Evolutionary conservation across 2,113 vertebrate genomes (phyloP).

Genomic region (Gracilinanus agilis): DNA sequence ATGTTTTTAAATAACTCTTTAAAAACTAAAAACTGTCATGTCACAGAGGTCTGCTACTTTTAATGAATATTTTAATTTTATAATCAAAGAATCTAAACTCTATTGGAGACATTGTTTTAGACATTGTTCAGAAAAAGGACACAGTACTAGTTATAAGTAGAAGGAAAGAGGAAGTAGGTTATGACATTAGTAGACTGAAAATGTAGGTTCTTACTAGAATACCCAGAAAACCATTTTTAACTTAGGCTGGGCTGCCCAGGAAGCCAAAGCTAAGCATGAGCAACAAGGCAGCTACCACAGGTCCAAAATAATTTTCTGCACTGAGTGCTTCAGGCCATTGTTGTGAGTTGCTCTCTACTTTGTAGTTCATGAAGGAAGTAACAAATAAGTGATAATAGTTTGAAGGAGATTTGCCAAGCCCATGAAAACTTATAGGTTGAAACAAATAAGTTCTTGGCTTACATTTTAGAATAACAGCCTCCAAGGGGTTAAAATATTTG

Average conservation of each 20-base stretch:
- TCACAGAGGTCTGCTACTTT: not conserved
- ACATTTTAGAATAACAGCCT: fast-evolving
- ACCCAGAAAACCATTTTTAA: not conserved
- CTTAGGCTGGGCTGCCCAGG: not conserved
- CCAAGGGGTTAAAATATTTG: not conserved
- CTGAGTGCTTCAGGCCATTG: not conserved
- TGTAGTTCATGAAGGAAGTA: not conserved
- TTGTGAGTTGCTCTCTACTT: not conserved
- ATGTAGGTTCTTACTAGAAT: not conserved
- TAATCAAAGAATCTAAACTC: fast-evolving
- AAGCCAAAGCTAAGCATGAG: not conserved
- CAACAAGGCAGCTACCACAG: not conserved
- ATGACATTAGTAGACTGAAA: not conserved
- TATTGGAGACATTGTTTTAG: not conserved
- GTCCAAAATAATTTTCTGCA: not conserved
- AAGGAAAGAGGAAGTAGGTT: not conserved
- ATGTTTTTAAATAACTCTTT: slow-evolving; percentile 23
- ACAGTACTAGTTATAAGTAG: not conserved
- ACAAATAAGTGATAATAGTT: fast-evolving
- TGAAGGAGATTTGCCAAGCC: too few relatives aligned
- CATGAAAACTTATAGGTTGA: not conserved
- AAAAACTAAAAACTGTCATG: not conserved
- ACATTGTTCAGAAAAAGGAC: not conserved
- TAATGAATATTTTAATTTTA: fast-evolving
- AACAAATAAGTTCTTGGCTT: not conserved